A percentile compares a stretch with the other conserved stretches of the same genome.
These are phyloP conservation scores for Clostera curtula DNA, from an alignment of 2,888 invertebrate genomes.

Conservation along the genomic window DNA sequence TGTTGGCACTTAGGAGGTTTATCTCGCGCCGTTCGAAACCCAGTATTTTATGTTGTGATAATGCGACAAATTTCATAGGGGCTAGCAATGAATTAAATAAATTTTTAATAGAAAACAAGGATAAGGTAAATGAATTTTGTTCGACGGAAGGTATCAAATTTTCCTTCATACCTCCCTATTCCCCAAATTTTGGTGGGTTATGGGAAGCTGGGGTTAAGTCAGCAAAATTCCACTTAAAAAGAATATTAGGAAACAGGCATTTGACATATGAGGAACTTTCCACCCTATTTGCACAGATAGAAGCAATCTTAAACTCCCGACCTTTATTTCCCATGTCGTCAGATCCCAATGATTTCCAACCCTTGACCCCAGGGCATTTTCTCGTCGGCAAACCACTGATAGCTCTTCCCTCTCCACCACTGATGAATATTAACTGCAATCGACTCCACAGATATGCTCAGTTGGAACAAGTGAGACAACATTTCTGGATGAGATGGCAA, in stretches of 20 bases:
- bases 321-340: not conserved
- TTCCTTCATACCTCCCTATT: conserved; percentile 5
- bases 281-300: not conserved
- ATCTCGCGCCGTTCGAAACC: conserved; percentile 13
- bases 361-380: conserved; percentile 1
- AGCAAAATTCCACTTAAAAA: conserved; percentile 4
- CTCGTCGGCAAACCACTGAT: not conserved
- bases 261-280: conserved; percentile 6
- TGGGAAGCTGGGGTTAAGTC: conserved; percentile 7
- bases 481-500: conserved; percentile 5
- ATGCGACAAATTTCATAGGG: conserved; percentile 5
- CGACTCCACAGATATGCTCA: conserved; percentile 4
- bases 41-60: conserved; percentile 6
- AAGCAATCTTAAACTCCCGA: not conserved
- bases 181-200: conserved; percentile 7
- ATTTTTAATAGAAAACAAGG: not conserved
- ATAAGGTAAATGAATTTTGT: not conserved
- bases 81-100: conserved; percentile 1
- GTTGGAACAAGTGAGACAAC: conserved; percentile 3
- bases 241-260: not conserved
- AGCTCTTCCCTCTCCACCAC: not conserved
- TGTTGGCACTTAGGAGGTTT: conserved; percentile 11
- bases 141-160: conserved; percentile 4
- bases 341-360: not conserved
- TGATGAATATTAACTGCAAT: conserved; percentile 4